Base-by-base conservation (phyloP, 2,888 invertebrate genomes). In the Cataglyphis altisquamis region DNA sequence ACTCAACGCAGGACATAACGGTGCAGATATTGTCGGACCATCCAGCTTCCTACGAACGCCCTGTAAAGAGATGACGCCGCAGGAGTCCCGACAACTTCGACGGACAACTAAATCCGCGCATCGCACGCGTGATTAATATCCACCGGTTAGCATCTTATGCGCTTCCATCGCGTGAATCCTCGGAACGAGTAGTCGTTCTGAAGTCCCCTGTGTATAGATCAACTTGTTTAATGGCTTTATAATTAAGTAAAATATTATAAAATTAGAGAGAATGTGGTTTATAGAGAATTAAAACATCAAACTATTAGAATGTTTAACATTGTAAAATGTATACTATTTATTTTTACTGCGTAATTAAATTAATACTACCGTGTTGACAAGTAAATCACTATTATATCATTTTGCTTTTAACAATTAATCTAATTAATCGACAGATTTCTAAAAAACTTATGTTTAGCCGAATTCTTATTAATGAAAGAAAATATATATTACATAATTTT, bases 1-100 rank as follows among this genome's bases (percentile, higher is more conserved):
- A 86, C 89, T 84, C 81, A 83, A 89, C 89, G 84, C 83, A 75
- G 77, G 57, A 55, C 52, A 67, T 91, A 91, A 89, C 91, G 90
- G 90, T 88, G 86, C 57, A 48, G 67, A 55, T 52, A 52, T 52
- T 52, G 48, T 39, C 52, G 72, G 64, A 21, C 63, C 66, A 55
- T 82, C 55, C 60, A 52, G 48, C 52, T 80, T 82, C 74, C 82
- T 78, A 75, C 84, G 57, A 64, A 64, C 87, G 75, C 82, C 86
- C 85, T 32, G 36, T 32, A 60, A 45, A 55, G 70, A 82, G 82
- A 63, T n/a, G 25, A 45, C 75, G 55, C 75, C 64, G 32, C 73
- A 29, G 68, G 60, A 41, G 63, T 21, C 55, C 41, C 52, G 48
- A 60, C 39, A 57, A 66, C 66, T 67, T 74, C 62, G 66, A 64